Evolutionary conservation across 2,888 invertebrate species (phyloP), one percentile per base, ranked within the genome.

Genomic region (Sylvicola fuscatus): DNA sequence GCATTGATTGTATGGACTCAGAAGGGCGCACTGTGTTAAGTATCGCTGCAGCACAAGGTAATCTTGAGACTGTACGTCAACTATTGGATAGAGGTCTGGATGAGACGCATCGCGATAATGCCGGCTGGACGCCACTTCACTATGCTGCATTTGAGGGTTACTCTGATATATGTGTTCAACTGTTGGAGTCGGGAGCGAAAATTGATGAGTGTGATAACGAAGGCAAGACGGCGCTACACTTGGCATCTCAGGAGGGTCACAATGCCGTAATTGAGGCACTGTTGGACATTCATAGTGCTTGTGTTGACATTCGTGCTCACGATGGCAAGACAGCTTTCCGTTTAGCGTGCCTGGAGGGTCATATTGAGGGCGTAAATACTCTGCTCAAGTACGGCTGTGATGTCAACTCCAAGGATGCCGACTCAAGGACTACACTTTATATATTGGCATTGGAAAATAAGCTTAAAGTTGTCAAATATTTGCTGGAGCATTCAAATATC

Each of bases 41-140:
- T 40, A 78, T 82, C 3, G 83, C 83, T 2, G 81, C 83, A 1
- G 83, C 83, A 1, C 82, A 86, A 60, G 86, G 79, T 27, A 79
- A 80, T 49, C 79, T 81, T 27, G 83, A 86, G 46, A 87, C 92
- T 8, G 92, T 93, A 1, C 69, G 83, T 14, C 83, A 86, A 49
- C 62, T 95, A 30, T 63, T 95, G 12, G 90, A 86, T 54, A 66
- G 89, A 44, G 93, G 84, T 0, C 52, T 84, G 33, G 84, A 84
- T 47, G 84, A 84, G 47, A 82, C 82, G 40, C 84, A 84, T 50
- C 64, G 83, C 14, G 95, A 95, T 53, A 90, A 92, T 58, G 83
- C 86, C 0, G 93, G 95, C 0, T 95, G 93, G 95, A 93, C 95
- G 1, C 92, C 97, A 1, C 56, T 97, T 36, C 93, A 95, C 53